Base-by-base conservation (phyloP, 1,140 invertebrate genomes). In the Leguminivora glycinivorella region DNA sequence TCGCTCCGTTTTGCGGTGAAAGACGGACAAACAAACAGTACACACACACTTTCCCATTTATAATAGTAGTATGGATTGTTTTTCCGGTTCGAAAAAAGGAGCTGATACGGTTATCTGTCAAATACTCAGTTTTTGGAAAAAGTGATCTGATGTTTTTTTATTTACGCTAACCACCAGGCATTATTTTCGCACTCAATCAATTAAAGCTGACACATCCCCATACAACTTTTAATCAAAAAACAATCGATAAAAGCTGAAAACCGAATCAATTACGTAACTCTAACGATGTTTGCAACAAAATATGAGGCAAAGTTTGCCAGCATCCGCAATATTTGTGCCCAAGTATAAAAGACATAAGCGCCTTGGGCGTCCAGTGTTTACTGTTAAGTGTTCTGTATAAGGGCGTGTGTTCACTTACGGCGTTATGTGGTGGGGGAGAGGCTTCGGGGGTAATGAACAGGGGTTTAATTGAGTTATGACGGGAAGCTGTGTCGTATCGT, bases 291-390 rank as follows among this genome's bases (percentile, higher is more conserved):
- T 52, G 47, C 47, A 7, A 52, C 47, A 52, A 52, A 52, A 52
- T 52, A 52, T 52, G 47, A 52, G 47, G 19, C 9, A 52, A 52
- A 52, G 17, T 52, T 52, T 52, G 47, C 47, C 47, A 52, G n/a
- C 47, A 52, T 52, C 47, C 47, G 47, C 47, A 52, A 22, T 52
- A 52, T 52, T 22, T 52, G 17, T 19, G 22, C 6, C 19, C 7
- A 10, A 3, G 9, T 2, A 4, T 2, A 52, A 52, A 52, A 7
- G 47, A 22, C 17, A 4, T 52, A 52, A 22, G 19, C 1, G 5
- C 47, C 7, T 19, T 22, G 9, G 2, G 22, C 47, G 22, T 52
- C 0, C 2, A 22, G 0, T 9, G 47, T 6, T 22, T 9, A 22
- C 19, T 22, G 19, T 22, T 9, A 52, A 19, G 19, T 52, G 14